Percentiles rank a stretch among this genome's conserved stretches.
These are phyloP conservation scores for Panopea generosa DNA, from an alignment of 2,888 invertebrate genomes.

Conservation along the genomic window DNA sequence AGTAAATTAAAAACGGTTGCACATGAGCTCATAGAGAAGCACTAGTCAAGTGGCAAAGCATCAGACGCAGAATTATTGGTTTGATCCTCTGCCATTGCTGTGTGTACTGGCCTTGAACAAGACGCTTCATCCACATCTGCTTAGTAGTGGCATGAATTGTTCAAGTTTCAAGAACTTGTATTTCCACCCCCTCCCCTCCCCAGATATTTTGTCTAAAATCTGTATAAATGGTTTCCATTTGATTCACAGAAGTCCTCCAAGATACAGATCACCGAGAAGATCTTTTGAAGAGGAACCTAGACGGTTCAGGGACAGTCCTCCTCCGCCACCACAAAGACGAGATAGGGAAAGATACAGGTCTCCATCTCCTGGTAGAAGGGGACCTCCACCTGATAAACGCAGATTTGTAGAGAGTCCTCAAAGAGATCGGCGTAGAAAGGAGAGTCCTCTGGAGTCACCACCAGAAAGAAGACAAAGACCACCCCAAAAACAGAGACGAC, in stretches of 20 bases:
- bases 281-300: slow-evolving; percentile 41
- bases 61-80: no score
- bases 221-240: no score
- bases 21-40: no score
- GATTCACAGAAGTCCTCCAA: slow-evolving; percentile 44
- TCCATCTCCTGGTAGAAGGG: neutral
- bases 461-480: slow-evolving; percentile 12
- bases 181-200: no score
- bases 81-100: no score
- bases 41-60: no score
- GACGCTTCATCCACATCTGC: no score
- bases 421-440: slow-evolving; percentile 1
- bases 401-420: neutral
- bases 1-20: no score
- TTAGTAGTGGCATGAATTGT: no score
- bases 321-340: slow-evolving; percentile 11
- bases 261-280: slow-evolving; percentile 43
- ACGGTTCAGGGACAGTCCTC: slow-evolving; percentile 34
- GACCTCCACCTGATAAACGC: neutral
- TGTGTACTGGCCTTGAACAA: no score
- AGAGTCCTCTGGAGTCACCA: slow-evolving; percentile 25
- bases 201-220: no score
- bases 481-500: neutral
- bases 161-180: no score
- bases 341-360: slow-evolving; percentile 8